Evolutionary conservation across 2,888 invertebrate species (phyloP).

Genomic region (Euclidia mi): DNA sequence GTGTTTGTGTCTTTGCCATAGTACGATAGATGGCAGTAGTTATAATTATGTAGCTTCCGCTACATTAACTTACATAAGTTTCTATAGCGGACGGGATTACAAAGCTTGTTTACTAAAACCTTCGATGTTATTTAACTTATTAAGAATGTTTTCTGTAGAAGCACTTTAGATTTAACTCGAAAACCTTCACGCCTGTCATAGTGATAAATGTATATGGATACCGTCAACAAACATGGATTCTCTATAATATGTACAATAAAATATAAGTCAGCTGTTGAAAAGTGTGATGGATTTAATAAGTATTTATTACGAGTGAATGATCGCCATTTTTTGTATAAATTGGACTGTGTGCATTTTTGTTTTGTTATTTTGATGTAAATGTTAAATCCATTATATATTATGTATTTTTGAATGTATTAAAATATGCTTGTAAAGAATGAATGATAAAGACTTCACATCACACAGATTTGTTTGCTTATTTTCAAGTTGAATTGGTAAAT

Average conservation of each 20-base stretch:
- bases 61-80: background rate
- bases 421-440: background rate
- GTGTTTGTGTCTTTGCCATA: no score
- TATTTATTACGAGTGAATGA: slow-evolving; percentile 12
- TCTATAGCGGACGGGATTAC: slow-evolving; percentile 30
- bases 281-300: slow-evolving; percentile 11
- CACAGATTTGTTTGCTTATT: background rate
- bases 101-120: slow-evolving; percentile 37
- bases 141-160: slow-evolving; percentile 44
- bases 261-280: background rate
- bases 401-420: no score
- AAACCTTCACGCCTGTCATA: slow-evolving; percentile 45
- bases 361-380: background rate
- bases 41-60: no score
- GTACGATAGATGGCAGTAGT: no score
- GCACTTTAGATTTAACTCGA: slow-evolving; percentile 47
- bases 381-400: background rate
- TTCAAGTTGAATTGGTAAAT: slow-evolving; percentile 16
- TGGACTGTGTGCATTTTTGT: background rate
- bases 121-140: slow-evolving; percentile 52
- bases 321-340: background rate
- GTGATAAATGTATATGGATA: slow-evolving; percentile 38
- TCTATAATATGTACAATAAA: slow-evolving; percentile 20
- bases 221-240: slow-evolving; percentile 21
- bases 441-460: background rate